phyloP scores from a whole-genome alignment of 2,888 invertebrate genomes.

The Parnassius apollo region DNA sequence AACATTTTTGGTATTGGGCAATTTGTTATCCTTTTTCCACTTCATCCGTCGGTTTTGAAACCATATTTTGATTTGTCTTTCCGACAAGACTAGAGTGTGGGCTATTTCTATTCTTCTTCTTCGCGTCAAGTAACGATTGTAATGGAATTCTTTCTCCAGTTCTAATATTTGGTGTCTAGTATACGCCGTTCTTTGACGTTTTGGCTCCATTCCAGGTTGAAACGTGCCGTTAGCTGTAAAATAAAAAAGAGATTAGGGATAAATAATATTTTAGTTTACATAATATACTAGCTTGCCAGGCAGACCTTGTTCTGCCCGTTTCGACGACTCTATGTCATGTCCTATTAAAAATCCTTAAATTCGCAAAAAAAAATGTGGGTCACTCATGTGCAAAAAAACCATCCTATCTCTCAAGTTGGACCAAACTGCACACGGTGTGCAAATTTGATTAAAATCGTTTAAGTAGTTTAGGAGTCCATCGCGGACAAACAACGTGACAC shows the following conservation, averaged over 20 bases:
- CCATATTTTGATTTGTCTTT: constrained; percentile 93
- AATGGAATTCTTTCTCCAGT: constrained; percentile 98
- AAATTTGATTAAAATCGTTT: no score
- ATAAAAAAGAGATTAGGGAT: constrained; percentile 33
- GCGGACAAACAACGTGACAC: no score
- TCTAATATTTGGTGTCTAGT: constrained; percentile 98
- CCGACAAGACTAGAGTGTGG: constrained; percentile 95
- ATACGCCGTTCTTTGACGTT: constrained; percentile 97
- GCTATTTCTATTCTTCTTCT: constrained; percentile 98
- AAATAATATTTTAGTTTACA: neutral
- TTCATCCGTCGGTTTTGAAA: constrained; percentile 93
- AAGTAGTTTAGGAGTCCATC: no score
- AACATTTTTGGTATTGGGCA: constrained; percentile 90
- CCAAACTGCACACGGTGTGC: no score
- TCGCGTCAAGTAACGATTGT: constrained; percentile 97
- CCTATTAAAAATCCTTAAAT: no score
- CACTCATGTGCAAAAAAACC: no score
- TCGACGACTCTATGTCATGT: no score
- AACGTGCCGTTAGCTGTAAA: constrained; percentile 91
- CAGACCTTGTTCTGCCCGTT: no score
- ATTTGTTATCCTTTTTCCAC: constrained; percentile 89
- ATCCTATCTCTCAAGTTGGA: no score
- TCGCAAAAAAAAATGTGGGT: no score
- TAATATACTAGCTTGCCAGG: no score
- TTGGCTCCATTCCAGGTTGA: constrained; percentile 96